Conservation (phyloP, 2,888 invertebrate genomes). For the Papilio protenor region DNA sequence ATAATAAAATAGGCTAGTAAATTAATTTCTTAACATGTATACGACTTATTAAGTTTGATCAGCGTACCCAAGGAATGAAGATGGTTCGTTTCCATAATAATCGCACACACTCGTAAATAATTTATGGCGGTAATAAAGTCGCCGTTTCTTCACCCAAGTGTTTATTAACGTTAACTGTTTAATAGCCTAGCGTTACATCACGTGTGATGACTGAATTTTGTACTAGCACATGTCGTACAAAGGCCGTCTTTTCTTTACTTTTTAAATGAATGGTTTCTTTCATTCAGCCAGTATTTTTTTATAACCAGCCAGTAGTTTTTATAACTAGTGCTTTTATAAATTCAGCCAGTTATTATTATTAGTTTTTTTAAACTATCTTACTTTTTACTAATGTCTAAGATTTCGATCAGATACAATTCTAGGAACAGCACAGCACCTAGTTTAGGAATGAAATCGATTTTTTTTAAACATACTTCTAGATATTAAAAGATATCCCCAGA, state of each 20-base stretch:
- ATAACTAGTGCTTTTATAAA: background rate
- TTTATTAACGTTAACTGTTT: conserved; percentile 56
- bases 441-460: background rate
- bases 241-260: background rate
- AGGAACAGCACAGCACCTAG: background rate
- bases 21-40: conserved; percentile 16
- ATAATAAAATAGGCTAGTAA: background rate
- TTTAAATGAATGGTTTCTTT: conserved; percentile 11
- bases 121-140: conserved; percentile 61
- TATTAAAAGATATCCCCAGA: background rate
- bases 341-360: background rate
- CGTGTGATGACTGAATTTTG: conserved; percentile 40
- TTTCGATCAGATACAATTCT: background rate
- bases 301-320: conserved; percentile 14
- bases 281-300: conserved; percentile 5
- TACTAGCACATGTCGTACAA: conserved; percentile 16
- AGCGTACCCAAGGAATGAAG: conserved; percentile 48
- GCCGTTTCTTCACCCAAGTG: conserved; percentile 56
- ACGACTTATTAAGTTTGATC: conserved; percentile 15
- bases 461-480: background rate
- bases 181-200: conserved; percentile 54
- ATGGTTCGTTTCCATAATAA: conserved; percentile 55
- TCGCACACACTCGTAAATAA: conserved; percentile 60
- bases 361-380: background rate
- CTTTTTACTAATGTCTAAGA: background rate